These are phyloP conservation scores for Eupleurogrammus muticus DNA, from an alignment of 2,797 vertebrate genomes.

Conservation along the genomic window DNA sequence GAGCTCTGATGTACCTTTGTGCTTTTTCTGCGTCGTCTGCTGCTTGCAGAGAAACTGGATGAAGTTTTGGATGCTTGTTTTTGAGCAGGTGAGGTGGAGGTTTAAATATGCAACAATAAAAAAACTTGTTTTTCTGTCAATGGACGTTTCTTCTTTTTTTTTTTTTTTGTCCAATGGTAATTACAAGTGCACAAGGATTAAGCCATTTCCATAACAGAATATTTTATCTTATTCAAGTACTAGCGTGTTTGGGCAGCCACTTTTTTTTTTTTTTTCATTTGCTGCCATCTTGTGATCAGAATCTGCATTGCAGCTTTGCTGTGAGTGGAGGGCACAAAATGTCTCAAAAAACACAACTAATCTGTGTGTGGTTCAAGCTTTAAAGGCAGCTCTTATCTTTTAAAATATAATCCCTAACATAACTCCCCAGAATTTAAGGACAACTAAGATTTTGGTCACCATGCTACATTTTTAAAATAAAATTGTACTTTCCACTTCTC, in stretches of 20 bases:
- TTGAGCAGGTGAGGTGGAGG: conserved; percentile 35
- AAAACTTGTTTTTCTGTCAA: conserved; percentile 37
- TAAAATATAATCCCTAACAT: not conserved
- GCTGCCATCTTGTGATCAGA: conserved; percentile 65
- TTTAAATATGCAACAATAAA: conserved; percentile 78
- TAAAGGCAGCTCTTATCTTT: too few relatives aligned
- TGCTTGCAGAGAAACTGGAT: conserved; percentile 71
- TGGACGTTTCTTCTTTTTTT: too few relatives aligned
- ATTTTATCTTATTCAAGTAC: not conserved
- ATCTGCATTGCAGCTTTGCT: not conserved
- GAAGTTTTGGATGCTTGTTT: conserved; percentile 39
- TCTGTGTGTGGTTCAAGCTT: not conserved
- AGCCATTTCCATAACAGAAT: not conserved
- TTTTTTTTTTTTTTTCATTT: conserved; percentile 12
- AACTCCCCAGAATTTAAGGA: not conserved
- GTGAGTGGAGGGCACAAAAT: not conserved
- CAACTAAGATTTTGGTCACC: too few relatives aligned
- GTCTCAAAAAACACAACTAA: too few relatives aligned
- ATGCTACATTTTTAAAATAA: not conserved
- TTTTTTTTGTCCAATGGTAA: not conserved
- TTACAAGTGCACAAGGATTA: not conserved
- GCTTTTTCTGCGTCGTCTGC: conserved; percentile 72
- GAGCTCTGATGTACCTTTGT: conserved; percentile 89
- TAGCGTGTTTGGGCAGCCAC: too few relatives aligned
- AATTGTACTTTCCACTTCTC: not conserved